phyloP scores from a whole-genome alignment of 2,888 invertebrate genomes.

The Apotomis capreana region DNA sequence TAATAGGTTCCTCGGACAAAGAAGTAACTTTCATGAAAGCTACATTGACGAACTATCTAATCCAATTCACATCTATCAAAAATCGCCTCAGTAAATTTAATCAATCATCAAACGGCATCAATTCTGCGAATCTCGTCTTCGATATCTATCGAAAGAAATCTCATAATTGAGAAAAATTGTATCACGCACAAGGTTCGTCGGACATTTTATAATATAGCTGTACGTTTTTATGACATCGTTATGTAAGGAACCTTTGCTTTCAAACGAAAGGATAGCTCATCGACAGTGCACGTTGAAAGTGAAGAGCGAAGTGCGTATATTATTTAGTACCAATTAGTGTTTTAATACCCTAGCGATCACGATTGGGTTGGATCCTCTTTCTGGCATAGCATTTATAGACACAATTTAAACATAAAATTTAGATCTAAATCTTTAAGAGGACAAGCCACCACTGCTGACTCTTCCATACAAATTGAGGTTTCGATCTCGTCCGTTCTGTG shows the following conservation, averaged over 20 bases:
- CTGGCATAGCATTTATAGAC: too few relatives aligned
- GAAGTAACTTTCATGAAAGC: conserved; percentile 2
- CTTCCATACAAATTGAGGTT: too few relatives aligned
- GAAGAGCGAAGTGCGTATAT: conserved; percentile 15
- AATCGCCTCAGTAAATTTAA: conserved; percentile 17
- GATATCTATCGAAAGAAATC: conserved; percentile 28
- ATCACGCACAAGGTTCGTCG: conserved; percentile 35
- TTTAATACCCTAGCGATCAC: too few relatives aligned
- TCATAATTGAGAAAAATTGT: conserved; percentile 33
- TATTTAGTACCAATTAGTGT: background rate
- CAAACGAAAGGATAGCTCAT: conserved; percentile 34
- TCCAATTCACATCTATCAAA: conserved; percentile 14
- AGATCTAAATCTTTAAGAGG: too few relatives aligned
- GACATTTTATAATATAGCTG: conserved; percentile 19
- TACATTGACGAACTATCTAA: conserved; percentile 1
- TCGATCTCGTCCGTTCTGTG: too few relatives aligned
- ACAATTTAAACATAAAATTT: too few relatives aligned
- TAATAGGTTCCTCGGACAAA: too few relatives aligned
- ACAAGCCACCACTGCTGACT: too few relatives aligned
- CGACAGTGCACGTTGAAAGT: conserved; percentile 13
- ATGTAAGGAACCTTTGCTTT: conserved; percentile 40
- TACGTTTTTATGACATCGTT: conserved; percentile 24
- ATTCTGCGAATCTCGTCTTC: conserved; percentile 30
- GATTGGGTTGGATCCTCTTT: too few relatives aligned
- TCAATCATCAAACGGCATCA: conserved; percentile 16